A percentile compares a stretch with the other conserved stretches of the same genome.
Conservation (phyloP, 2,113 vertebrate genomes). For the Tinamus guttatus region DNA sequence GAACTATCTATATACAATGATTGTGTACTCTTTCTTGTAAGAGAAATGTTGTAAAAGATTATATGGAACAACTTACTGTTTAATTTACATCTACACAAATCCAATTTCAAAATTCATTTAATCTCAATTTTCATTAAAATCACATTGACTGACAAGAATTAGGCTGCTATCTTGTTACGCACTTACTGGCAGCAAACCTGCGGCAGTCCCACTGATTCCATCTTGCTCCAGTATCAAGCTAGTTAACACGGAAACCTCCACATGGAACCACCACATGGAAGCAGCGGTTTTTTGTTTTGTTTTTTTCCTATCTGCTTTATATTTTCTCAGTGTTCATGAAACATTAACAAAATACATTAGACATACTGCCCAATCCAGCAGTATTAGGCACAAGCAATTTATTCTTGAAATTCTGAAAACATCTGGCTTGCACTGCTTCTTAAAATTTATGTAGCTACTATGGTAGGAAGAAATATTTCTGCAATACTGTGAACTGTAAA, state of each 20-base stretch:
- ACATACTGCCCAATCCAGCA: not conserved
- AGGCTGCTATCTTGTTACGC: not conserved
- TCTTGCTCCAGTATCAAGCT: not conserved
- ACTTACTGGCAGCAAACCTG: not conserved
- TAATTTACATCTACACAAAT: not conserved
- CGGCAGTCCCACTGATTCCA: not conserved
- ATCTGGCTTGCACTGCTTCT: not conserved
- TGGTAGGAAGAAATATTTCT: not conserved
- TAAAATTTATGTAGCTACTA: not conserved
- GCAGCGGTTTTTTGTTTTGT: not conserved
- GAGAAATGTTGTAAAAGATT: not conserved
- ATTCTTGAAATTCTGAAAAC: not conserved
- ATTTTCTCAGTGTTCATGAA: not conserved
- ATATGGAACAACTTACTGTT: not conserved
- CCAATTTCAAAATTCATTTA: not conserved
- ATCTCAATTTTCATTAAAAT: not conserved
- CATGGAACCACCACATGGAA: not conserved
- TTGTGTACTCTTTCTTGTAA: not conserved
- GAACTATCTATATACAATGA: not conserved
- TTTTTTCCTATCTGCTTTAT: not conserved
- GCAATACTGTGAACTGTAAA: not conserved
- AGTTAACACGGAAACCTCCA: not conserved
- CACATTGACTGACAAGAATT: not conserved
- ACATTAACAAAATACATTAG: not conserved
- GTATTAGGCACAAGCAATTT: not conserved